Percentiles rank a stretch among this genome's conserved stretches.
Evolutionary conservation across 2,113 vertebrate genomes (phyloP).

Genomic region (Capricornis sumatraensis): DNA sequence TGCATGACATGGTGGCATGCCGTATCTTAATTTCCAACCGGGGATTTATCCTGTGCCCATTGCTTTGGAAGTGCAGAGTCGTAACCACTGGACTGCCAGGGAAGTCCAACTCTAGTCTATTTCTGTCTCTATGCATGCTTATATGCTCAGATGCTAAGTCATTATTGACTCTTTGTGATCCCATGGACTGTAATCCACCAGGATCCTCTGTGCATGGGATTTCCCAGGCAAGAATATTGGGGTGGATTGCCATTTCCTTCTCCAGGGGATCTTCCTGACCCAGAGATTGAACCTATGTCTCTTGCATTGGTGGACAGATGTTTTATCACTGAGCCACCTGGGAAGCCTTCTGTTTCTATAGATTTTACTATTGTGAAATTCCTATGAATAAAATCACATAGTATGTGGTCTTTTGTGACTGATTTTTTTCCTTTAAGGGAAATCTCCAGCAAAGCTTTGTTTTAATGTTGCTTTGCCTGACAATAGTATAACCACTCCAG

Average conservation of each 20-base stretch:
- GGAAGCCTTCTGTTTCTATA: background rate
- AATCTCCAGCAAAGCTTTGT: background rate
- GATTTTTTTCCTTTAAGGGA: background rate
- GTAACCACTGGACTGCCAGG: background rate
- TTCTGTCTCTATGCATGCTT: background rate
- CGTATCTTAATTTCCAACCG: background rate
- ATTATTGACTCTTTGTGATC: background rate
- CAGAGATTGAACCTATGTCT: background rate
- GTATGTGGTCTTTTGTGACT: background rate
- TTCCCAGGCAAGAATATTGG: background rate
- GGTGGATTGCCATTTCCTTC: background rate
- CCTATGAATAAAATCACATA: background rate
- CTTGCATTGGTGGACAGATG: background rate
- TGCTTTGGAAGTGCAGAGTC: background rate
- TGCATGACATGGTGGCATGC: background rate
- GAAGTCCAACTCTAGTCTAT: background rate
- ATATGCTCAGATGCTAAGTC: background rate
- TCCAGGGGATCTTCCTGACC: background rate
- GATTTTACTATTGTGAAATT: background rate
- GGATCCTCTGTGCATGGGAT: background rate
- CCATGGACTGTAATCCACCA: background rate
- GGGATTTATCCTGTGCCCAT: background rate
- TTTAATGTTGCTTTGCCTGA: background rate
- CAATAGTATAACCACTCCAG: background rate
- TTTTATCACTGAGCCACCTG: background rate